Conservation (phyloP, 2,797 vertebrate genomes). For the Psittacula derbiana region DNA sequence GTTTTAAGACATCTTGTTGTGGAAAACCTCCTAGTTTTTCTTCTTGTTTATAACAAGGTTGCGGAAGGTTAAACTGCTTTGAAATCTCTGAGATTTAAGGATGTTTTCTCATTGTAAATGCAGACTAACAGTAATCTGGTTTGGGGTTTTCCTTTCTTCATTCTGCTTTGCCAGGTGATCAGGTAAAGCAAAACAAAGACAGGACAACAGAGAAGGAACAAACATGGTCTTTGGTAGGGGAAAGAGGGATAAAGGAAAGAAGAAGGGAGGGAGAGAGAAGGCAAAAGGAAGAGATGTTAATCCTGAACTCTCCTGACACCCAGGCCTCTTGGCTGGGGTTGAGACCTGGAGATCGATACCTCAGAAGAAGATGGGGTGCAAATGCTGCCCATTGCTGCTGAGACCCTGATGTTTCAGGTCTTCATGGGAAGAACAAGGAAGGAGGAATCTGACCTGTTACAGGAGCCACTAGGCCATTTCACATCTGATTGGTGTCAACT, state of each 20-base stretch:
- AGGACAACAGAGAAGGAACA: background rate
- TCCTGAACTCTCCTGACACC: background rate
- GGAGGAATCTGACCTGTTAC: background rate
- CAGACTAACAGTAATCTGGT: background rate
- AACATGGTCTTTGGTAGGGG: background rate
- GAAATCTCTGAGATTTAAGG: background rate
- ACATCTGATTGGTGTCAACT: rapidly evolving
- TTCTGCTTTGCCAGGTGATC: background rate
- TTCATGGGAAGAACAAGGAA: background rate
- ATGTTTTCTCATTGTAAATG: background rate
- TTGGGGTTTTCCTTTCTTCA: background rate
- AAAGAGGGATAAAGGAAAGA: background rate
- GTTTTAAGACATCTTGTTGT: background rate
- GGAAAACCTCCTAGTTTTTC: background rate
- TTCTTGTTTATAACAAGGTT: background rate
- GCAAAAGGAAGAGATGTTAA: background rate
- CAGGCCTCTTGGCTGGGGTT: background rate
- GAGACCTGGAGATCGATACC: background rate
- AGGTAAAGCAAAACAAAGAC: background rate
- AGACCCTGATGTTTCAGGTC: background rate
- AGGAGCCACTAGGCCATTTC: background rate
- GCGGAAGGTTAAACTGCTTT: rapidly evolving
- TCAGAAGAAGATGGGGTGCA: background rate
- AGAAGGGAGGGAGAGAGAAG: background rate
- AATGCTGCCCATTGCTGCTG: background rate